phyloP scores from a whole-genome alignment of 1,140 invertebrate species.

The Aphis gossypii region DNA sequence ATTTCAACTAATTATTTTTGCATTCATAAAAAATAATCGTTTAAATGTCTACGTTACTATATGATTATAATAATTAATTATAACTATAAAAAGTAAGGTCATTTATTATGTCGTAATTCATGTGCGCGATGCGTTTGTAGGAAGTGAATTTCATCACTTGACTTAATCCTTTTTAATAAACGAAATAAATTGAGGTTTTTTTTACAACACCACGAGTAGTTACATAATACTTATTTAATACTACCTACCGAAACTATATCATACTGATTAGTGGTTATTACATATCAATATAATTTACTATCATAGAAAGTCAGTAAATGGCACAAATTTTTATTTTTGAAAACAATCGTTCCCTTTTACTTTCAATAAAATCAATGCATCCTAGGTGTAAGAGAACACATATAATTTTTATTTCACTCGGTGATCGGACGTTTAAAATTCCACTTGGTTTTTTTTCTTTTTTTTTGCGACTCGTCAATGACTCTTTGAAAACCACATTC shows the following conservation, averaged over 20 bases:
- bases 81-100: too few species aligned
- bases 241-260: neutral
- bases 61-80: too few species aligned
- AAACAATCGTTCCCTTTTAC: constrained; percentile 1
- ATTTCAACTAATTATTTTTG: too few species aligned
- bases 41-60: too few species aligned
- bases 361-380: neutral
- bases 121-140: neutral
- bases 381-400: neutral
- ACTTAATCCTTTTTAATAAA: neutral
- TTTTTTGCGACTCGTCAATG: constrained; percentile 37
- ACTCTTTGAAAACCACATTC: constrained; percentile 36
- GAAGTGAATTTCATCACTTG: constrained; percentile 8
- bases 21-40: too few species aligned
- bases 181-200: neutral
- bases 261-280: neutral
- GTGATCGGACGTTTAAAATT: constrained; percentile 28
- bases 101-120: too few species aligned
- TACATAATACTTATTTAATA: neutral
- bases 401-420: neutral
- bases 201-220: neutral
- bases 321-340: neutral
- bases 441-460: neutral
- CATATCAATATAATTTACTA: neutral
- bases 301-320: neutral